Conservation (phyloP, 2,797 vertebrate species). For the Syngnathus acus region DNA sequence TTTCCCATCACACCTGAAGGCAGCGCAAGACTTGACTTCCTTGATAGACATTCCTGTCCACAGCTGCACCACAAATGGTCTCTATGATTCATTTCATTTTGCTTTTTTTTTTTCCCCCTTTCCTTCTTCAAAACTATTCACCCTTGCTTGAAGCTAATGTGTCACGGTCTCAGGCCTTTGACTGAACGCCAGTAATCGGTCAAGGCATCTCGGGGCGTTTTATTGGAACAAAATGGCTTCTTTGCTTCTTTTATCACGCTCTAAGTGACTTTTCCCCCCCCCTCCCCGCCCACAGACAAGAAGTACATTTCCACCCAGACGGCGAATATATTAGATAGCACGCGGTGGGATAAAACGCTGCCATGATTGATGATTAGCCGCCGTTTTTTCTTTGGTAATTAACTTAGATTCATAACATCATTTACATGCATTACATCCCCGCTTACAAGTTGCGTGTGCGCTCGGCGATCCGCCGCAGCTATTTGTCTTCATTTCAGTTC, state of each 20-base stretch:
- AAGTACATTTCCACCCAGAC: slow-evolving; percentile 5
- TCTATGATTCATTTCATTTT: not conserved
- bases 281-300: not conserved
- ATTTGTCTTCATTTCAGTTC: slow-evolving; percentile 2
- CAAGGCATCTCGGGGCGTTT: slow-evolving; percentile 22
- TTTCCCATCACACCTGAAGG: not conserved
- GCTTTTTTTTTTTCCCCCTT: not conserved
- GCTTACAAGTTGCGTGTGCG: slow-evolving; percentile 4
- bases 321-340: slow-evolving; percentile 4
- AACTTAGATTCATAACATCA: slow-evolving; percentile 5
- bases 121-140: not conserved
- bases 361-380: slow-evolving; percentile 3
- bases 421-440: slow-evolving; percentile 2
- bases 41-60: not conserved
- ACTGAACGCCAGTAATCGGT: slow-evolving; percentile 25
- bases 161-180: slow-evolving; percentile 1
- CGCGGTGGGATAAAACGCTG: not conserved
- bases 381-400: not conserved
- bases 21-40: not conserved
- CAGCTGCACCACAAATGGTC: not conserved
- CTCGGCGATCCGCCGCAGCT: slow-evolving; percentile 9
- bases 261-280: slow-evolving; percentile 19
- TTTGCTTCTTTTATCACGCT: slow-evolving; percentile 24
- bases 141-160: not conserved
- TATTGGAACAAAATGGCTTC: slow-evolving; percentile 21